Conservation (phyloP, 2,113 vertebrate genomes). For the Hippocampus comes region DNA sequence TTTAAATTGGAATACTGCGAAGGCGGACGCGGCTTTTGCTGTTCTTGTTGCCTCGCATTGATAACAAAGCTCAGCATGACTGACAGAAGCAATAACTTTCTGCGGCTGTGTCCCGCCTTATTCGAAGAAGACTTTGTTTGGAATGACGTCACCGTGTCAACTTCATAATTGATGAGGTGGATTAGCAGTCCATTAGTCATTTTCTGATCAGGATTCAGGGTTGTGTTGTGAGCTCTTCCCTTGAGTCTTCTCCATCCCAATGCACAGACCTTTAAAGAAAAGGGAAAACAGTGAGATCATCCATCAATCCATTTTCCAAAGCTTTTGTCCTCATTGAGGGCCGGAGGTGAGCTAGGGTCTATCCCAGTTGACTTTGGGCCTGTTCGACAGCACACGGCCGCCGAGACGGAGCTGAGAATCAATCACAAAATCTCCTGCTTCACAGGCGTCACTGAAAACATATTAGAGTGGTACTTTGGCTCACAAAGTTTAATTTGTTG, state of each 20-base stretch:
- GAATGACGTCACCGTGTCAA: constrained; percentile 76
- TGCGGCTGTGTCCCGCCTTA: background rate
- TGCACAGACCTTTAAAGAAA: constrained; percentile 1
- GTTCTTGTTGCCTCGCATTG: constrained; percentile 48
- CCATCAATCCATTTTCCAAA: background rate
- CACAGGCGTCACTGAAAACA: no score
- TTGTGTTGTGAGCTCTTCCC: constrained; percentile 47
- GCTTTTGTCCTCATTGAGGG: background rate
- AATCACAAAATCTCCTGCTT: no score
- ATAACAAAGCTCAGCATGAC: constrained; percentile 66
- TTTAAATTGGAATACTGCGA: background rate
- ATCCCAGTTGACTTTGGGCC: background rate
- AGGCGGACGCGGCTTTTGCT: background rate
- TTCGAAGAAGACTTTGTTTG: constrained; percentile 69
- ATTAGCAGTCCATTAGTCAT: constrained; percentile 76
- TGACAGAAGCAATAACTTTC: constrained; percentile 64
- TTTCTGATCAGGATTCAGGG: constrained; percentile 70
- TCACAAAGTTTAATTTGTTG: no score
- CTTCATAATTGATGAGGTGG: constrained; percentile 78
- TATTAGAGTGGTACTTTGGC: no score
- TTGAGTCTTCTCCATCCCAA: constrained; percentile 22
- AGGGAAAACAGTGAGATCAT: background rate
- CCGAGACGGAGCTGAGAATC: no score
- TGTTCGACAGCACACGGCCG: no score
- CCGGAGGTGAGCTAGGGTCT: background rate